Conservation (phyloP, 2,888 invertebrate species). For the Cataglyphis cursor region DNA sequence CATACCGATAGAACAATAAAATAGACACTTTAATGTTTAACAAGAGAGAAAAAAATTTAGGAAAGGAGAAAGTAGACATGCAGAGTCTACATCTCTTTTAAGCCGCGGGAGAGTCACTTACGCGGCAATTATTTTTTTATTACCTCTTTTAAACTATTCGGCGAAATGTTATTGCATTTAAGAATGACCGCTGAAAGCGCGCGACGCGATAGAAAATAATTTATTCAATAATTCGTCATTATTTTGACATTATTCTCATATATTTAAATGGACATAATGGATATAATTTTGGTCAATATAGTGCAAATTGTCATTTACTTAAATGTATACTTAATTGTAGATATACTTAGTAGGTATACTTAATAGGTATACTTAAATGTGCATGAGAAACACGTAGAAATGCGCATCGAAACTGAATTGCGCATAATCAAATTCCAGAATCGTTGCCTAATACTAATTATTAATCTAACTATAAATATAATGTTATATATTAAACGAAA, state of each 20-base stretch:
- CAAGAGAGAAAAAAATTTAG: constrained; percentile 18
- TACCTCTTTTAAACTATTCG: constrained; percentile 50
- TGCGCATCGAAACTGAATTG: constrained; percentile 30
- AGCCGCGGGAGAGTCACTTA: constrained; percentile 35
- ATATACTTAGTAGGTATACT: too few relatives aligned
- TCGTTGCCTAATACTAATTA: background rate
- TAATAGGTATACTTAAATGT: background rate
- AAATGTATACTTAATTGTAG: too few relatives aligned
- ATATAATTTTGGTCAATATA: constrained; percentile 41
- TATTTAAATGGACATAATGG: constrained; percentile 51
- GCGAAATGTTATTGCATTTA: constrained; percentile 46
- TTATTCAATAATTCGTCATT: constrained; percentile 48
- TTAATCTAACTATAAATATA: constrained; percentile 4
- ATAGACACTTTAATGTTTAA: background rate
- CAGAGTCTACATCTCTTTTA: constrained; percentile 20
- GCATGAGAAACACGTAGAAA: constrained; percentile 13
- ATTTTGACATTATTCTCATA: constrained; percentile 35
- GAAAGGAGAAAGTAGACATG: background rate
- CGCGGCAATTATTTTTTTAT: constrained; percentile 56
- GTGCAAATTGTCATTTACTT: constrained; percentile 33
- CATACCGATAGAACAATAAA: background rate
- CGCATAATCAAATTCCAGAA: constrained; percentile 23
- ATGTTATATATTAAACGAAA: background rate
- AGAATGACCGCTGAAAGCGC: constrained; percentile 40
- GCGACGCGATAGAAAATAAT: constrained; percentile 28